These are phyloP conservation scores for Ceuthmochares aereus DNA, from an alignment of 2,113 vertebrate genomes.

Conservation along the genomic window DNA sequence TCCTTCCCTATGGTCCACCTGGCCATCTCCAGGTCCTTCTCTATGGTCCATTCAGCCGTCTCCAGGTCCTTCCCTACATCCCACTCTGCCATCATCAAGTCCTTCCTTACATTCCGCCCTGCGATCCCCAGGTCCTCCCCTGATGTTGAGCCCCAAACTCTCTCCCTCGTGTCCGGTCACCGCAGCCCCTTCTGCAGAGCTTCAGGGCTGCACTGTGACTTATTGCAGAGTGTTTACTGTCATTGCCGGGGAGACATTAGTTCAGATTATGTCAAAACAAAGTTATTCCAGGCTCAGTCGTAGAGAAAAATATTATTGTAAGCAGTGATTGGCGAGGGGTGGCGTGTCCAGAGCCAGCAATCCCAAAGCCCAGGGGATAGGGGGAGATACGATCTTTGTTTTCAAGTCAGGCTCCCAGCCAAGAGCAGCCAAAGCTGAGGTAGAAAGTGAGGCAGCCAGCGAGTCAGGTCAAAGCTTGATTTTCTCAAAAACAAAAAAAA, in stretches of 20 bases:
- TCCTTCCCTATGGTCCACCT: no score
- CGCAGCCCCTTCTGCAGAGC: slow-evolving; percentile 39
- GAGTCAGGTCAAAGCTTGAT: slow-evolving; percentile 65
- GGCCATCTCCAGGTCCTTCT: no score
- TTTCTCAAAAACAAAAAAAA: slow-evolving; percentile 30
- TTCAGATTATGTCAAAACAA: slow-evolving; percentile 64
- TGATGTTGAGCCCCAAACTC: background rate
- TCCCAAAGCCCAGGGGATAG: slow-evolving; percentile 29
- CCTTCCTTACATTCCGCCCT: background rate
- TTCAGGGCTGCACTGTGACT: background rate
- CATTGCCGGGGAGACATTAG: slow-evolving; percentile 65
- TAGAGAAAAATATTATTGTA: slow-evolving; percentile 56
- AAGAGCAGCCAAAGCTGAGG: slow-evolving; percentile 67
- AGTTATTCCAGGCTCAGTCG: slow-evolving; percentile 64
- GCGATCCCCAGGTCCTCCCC: background rate
- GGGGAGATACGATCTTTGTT: slow-evolving; percentile 69
- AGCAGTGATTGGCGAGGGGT: slow-evolving; percentile 58
- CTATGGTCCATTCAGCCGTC: no score
- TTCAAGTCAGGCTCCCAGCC: slow-evolving; percentile 64
- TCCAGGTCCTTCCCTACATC: no score
- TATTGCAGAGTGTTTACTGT: slow-evolving; percentile 72
- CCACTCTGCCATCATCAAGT: no score
- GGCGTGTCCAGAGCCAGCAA: background rate
- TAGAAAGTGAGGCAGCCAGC: slow-evolving; percentile 60
- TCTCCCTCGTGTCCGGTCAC: background rate